phyloP scores from a whole-genome alignment of 2,113 vertebrate genomes.

The Glaucidium brasilianum region DNA sequence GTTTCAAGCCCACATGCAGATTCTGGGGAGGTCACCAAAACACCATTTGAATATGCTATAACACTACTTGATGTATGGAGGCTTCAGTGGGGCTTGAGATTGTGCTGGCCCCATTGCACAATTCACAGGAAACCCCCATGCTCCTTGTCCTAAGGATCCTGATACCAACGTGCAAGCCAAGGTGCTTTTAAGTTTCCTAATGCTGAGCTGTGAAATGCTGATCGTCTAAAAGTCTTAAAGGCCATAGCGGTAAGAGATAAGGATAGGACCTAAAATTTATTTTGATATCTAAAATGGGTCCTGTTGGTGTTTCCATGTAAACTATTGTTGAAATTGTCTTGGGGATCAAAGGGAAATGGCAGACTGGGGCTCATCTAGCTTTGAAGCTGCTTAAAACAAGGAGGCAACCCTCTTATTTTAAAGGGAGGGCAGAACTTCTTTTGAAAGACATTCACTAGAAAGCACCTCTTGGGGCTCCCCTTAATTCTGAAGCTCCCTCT shows the following conservation, averaged over 20 bases:
- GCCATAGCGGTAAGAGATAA: fast-evolving
- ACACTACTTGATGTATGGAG: neutral
- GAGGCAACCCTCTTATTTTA: neutral
- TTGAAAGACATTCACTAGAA: neutral
- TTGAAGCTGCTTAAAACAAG: neutral
- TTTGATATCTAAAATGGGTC: neutral
- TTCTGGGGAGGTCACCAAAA: neutral
- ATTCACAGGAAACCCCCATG: neutral
- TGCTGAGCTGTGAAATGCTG: neutral
- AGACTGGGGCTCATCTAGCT: neutral
- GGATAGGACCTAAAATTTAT: neutral
- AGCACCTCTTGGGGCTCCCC: neutral
- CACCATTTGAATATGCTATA: fast-evolving
- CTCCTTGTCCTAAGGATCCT: neutral
- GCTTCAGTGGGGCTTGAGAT: neutral
- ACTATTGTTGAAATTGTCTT: too few relatives aligned
- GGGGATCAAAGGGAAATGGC: neutral
- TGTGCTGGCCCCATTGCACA: fast-evolving
- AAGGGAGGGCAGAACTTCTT: neutral
- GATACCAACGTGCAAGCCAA: fast-evolving
- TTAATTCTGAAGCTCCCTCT: neutral
- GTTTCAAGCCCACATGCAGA: fast-evolving
- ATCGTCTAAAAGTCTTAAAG: neutral
- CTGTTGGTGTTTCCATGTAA: neutral
- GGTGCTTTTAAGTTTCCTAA: neutral